These are phyloP conservation scores for Girardinichthys multiradiatus DNA, from an alignment of 2,113 vertebrate species.

Conservation along the genomic window DNA sequence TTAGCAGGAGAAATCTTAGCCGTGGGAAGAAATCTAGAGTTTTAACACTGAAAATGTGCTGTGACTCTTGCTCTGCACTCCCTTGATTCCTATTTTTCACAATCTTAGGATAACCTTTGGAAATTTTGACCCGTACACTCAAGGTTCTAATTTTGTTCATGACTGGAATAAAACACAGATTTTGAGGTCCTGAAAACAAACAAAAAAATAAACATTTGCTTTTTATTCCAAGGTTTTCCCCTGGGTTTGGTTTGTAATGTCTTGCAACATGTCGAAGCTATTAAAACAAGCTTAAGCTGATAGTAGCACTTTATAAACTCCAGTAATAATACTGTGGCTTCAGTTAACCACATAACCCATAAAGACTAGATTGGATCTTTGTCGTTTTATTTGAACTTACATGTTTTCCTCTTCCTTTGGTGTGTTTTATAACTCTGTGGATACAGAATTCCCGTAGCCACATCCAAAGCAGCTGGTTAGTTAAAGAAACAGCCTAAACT, in stretches of 20 bases:
- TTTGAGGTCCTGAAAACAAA: slow-evolving; percentile 68
- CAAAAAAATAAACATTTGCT: slow-evolving; percentile 62
- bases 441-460: neutral
- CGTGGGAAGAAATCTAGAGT: slow-evolving; percentile 5
- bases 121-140: slow-evolving; percentile 13
- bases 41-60: slow-evolving; percentile 19
- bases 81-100: slow-evolving; percentile 24
- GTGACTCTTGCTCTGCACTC: slow-evolving; percentile 50
- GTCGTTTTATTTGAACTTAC: neutral
- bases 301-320: neutral
- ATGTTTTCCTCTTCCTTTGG: neutral
- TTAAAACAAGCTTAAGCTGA: neutral
- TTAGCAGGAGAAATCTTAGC: slow-evolving; percentile 6
- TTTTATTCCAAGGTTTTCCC: slow-evolving; percentile 51
- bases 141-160: slow-evolving; percentile 47
- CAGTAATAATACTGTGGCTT: neutral
- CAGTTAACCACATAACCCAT: neutral
- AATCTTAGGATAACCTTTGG: slow-evolving; percentile 14
- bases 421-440: neutral
- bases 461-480: neutral
- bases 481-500: no score
- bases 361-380: neutral
- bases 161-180: slow-evolving; percentile 49
- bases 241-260: slow-evolving; percentile 1
- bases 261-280: neutral